Evolutionary conservation across 1,140 invertebrate genomes (phyloP).

Genomic region (Cataglyphis hispanica): DNA sequence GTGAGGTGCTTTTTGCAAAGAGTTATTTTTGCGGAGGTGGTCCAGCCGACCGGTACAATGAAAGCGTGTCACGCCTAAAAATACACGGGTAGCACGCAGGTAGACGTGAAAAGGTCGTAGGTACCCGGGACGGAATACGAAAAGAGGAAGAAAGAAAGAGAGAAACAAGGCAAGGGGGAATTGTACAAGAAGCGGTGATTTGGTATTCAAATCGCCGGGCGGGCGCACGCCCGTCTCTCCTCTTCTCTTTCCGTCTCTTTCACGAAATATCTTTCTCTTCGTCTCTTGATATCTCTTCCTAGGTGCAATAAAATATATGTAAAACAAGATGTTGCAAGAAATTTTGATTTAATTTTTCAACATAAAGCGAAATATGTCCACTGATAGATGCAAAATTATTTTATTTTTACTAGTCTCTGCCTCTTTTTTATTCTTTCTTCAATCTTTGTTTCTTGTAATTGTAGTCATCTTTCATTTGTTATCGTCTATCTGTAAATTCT

Average conservation of each 20-base stretch:
- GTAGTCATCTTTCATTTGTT: not conserved
- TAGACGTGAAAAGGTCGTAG: slow-evolving; percentile 77
- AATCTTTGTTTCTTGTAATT: not conserved
- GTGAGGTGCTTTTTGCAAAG: slow-evolving; percentile 22
- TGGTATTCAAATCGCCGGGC: slow-evolving; percentile 83
- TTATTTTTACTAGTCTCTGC: not conserved
- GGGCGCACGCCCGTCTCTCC: slow-evolving; percentile 71
- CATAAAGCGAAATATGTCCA: not conserved
- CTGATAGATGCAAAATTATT: not conserved
- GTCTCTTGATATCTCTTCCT: not conserved
- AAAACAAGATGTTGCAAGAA: not conserved
- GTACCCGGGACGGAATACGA: slow-evolving; percentile 63
- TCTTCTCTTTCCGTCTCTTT: slow-evolving; percentile 30
- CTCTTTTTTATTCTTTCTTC: not conserved
- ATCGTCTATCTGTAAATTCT: not conserved
- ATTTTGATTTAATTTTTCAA: not conserved
- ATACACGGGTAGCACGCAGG: slow-evolving; percentile 79
- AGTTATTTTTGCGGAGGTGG: slow-evolving; percentile 64
- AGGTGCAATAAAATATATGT: slow-evolving; percentile 4
- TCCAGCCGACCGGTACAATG: slow-evolving; percentile 66
- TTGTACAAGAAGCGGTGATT: slow-evolving; percentile 79
- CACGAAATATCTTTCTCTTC: not conserved
- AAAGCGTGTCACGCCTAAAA: slow-evolving; percentile 84
- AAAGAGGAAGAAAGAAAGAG: slow-evolving; percentile 55
- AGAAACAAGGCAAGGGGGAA: slow-evolving; percentile 65